Percentiles rank a stretch among this genome's conserved stretches.
phyloP scores from a whole-genome alignment of 53 echinoderm and acorn worm species.

The Antedon mediterranea region DNA sequence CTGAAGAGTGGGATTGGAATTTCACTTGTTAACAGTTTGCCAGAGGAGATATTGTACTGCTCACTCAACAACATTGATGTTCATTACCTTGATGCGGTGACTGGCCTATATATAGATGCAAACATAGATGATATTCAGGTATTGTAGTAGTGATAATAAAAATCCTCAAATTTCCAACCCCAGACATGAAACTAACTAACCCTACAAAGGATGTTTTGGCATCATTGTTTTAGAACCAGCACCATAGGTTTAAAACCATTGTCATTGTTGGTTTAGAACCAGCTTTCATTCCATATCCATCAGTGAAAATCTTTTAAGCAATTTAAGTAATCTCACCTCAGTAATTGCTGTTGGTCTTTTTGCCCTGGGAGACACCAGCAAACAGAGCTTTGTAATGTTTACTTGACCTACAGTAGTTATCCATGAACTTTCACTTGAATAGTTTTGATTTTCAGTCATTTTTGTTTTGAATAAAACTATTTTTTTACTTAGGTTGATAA shows the following conservation, averaged over 20 bases:
- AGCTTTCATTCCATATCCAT: no score
- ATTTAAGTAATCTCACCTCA: no score
- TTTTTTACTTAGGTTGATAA: constrained; percentile 59
- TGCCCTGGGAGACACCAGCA: background rate
- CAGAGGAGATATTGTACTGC: constrained; percentile 66
- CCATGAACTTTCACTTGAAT: no score
- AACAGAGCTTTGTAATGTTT: background rate
- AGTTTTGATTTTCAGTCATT: no score
- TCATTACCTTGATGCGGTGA: constrained; percentile 44
- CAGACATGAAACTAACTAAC: no score
- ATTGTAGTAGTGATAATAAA: no score
- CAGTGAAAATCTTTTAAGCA: background rate
- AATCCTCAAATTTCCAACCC: no score
- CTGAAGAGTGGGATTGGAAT: constrained; percentile 64
- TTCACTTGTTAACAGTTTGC: constrained; percentile 51
- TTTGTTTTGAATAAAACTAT: background rate
- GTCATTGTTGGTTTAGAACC: no score
- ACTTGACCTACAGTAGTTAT: no score
- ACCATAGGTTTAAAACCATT: no score
- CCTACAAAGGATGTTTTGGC: no score
- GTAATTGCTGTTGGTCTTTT: background rate
- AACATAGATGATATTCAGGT: constrained; percentile 82
- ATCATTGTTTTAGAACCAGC: no score
- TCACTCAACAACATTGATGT: constrained; percentile 69
- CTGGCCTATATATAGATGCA: constrained; percentile 64